A percentile compares a stretch with the other conserved stretches of the same genome.
These are phyloP conservation scores for Platerodrilus igneus DNA, from an alignment of 2,888 invertebrate genomes.

Conservation along the genomic window DNA sequence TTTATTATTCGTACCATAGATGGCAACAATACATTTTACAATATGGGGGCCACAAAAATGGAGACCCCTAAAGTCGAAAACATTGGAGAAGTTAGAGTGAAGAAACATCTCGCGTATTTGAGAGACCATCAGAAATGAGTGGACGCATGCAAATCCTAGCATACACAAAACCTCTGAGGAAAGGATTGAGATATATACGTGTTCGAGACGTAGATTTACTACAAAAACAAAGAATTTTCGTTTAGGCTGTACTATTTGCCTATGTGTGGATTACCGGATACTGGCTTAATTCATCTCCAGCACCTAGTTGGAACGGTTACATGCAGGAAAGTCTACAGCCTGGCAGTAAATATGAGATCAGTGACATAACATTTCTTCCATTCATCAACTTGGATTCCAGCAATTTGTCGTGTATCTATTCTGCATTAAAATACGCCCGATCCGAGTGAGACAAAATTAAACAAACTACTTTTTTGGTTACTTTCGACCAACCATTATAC, in stretches of 20 bases:
- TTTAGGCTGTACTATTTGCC: conserved; percentile 4
- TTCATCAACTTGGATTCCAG: conserved; percentile 6
- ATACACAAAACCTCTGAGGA: conserved; percentile 3
- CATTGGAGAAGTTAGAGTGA: conserved; percentile 7
- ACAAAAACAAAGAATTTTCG: conserved; percentile 2
- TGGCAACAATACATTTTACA: conserved; percentile 5
- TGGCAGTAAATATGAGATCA: conserved; percentile 8
- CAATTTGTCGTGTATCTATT: conserved; percentile 8
- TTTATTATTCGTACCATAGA: conserved; percentile 7
- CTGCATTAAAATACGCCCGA: conserved; percentile 6
- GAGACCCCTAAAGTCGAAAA: conserved; percentile 4
- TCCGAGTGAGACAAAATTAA: conserved; percentile 7
- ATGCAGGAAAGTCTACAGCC: conserved; percentile 4
- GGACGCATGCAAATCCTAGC: conserved; percentile 5
- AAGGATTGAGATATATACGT: conserved; percentile 3
- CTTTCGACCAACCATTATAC: conserved; percentile 4
- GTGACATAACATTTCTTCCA: conserved; percentile 6
- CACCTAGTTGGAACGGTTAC: conserved; percentile 8
- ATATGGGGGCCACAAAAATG: conserved; percentile 7
- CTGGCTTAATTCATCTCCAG: conserved; percentile 6
- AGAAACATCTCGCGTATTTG: background rate
- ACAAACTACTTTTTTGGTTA: conserved; percentile 3
- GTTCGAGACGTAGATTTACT: conserved; percentile 7
- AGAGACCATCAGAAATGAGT: conserved; percentile 6
- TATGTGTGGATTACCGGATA: conserved; percentile 7